Evolutionary conservation across 2,113 vertebrate species (phyloP), one percentile per base, ranked within the genome.

Genomic region (Dendropsophus ebraccatus): DNA sequence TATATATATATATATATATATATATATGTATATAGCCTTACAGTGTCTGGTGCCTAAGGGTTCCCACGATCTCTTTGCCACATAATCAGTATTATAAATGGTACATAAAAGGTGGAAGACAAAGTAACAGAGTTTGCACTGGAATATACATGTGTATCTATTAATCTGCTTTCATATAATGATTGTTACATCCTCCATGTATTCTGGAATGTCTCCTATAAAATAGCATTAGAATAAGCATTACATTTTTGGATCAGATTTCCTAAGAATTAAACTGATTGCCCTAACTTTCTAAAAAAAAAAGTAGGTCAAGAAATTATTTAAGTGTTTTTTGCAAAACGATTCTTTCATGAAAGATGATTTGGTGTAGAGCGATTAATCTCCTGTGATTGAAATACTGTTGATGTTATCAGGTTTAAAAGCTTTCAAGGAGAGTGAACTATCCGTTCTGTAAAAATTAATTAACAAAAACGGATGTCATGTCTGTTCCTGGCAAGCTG

Each of bases 341-440:
- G 52, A 74, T 81, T 73, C 65, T 41, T 35, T 74, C 21, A 81
- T 62, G 67, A 62, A 80, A 69, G 62, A 87, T 81, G 77, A 86
- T 81, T 87, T 86, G 65, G 49, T n/a, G 69, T 54, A 23, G 37
- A 72, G 84, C 35, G 25, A 60, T 60, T 62, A 37, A 62, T 81
- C 67, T 62, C 67, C 47, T 23, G 23, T 87, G 85, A 87, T 74
- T 70, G 67, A 87, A 87, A 73, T 74, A 87, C 69, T 81, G 77
- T 81, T 81, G 67, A n/a, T 81, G 69, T 60, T 87, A 87, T 87
- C 77, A 81, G 70, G 56, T 73, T 80, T 81, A 87, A 81, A 87
- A 87, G 85, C 85, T 87, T 87, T 87, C 78, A 87, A 74, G 85
- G 77, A 81, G 85, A 87, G 50, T 87, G 78, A 87, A 74, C 85